Base-by-base conservation (phyloP, 2,113 vertebrate genomes). In the Panthera tigris region DNA sequence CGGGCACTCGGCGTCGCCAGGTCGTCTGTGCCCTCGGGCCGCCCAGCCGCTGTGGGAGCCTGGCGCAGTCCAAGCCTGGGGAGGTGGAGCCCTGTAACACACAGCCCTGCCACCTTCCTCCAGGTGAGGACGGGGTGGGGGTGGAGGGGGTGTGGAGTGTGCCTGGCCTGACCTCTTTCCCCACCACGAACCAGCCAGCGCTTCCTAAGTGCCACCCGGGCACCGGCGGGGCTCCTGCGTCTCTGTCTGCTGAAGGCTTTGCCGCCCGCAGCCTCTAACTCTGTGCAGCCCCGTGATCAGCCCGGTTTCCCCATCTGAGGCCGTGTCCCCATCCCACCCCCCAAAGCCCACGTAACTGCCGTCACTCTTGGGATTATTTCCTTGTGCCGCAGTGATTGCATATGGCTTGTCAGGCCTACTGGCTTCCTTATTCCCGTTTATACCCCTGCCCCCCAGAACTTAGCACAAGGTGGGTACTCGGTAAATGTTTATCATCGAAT, bases 1-100 rank as follows among this genome's bases (percentile, higher is more conserved):
- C 98, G 0, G 99, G 99, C 52, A 98, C 99, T 21, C 98, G 99
- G 93, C 99, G 99, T 14, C 99, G 99, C 4, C 99, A 99, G 98
- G 99, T 99, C 95, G 98, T 99, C 98, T 99, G 99, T 41, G 99
- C 99, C 7, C 98, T 99, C 0, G 89, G 94, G 0, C 98, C 99
- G 2, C 99, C 99, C 91, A 98, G 98, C 92, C 98, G 63, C 0
- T 99, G 99, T 23, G 92, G 96, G 95, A 65, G 96, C 83, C 97
- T 97, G 96, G 98, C 97, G 96, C 96, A 87, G 13, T 97, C 98
- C 65, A 99, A 98, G 97, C 99, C 99, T 4, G 13, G 96, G 19
- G 99, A 98, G 0, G 92, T 99, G 96, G 99, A 99, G 74, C 98
- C 96, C 97, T 99, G 99, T 98, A 99, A 99, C 98, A 91, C 71